Evolutionary conservation across 2,797 vertebrate species (phyloP), one percentile per base, ranked within the genome.

Genomic region (Lerista edwardsae): DNA sequence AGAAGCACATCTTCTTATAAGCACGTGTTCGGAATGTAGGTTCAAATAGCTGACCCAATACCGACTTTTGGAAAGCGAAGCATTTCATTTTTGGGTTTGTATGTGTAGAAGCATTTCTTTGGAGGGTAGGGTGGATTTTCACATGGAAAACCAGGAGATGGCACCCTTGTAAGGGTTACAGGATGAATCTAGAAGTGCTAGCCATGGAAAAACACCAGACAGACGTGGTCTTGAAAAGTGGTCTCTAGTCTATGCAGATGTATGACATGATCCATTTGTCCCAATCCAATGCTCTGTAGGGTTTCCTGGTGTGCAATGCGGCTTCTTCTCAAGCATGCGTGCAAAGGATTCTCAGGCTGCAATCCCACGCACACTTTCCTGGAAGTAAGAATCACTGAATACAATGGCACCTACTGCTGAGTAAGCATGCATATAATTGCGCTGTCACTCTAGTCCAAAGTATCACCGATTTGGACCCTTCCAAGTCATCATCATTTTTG

Each of bases 131-230:
- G 31, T 36, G 67, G 68, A 39, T 74, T 59, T 62, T 82, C 75
- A 61, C 15, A 62, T 21, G 59, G 4, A 3, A 41, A 59, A 79
- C 90, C 94, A 92, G 92, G 79, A 94, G 94, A 89, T 92, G 93
- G 93, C 93, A 34, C 84, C 84, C 6, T 92, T 92, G 93, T 75
- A 88, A 91, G 65, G 2, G 82, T 81, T 81, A 91, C 39, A 57
- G 36, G 23, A 73, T 47, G 51, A 80, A 1, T 0, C 36, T 27
- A 12, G 0, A 4, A 23, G 61, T 61, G 67, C 71, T 59, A 11
- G 61, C 34, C 3, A 0, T 29, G 25, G 57, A 3, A 61, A 27
- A 57, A 14, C 0, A 12, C 14, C 7, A 78, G 19, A 59, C 44
- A 68, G 61, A 1, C 67, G 34, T 29, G 21, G 31, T 59, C 51